Conservation (phyloP, 2,797 vertebrate genomes). For the Channallabes apus region DNA sequence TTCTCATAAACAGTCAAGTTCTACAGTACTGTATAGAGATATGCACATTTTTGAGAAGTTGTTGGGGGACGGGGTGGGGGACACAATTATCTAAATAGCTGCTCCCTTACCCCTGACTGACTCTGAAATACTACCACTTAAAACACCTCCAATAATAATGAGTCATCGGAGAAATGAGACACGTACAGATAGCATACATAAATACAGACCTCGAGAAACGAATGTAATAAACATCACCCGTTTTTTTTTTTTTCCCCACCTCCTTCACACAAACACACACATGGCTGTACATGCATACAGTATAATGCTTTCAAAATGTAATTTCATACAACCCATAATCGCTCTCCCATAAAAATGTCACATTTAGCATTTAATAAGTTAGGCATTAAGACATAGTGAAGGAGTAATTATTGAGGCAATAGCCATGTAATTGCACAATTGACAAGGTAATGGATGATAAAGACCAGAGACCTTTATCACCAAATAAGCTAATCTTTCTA, state of each 20-base stretch:
- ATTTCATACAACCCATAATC: background rate
- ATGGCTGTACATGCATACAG: background rate
- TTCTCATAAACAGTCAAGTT: conserved; percentile 40
- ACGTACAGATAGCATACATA: conserved; percentile 21
- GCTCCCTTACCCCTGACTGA: conserved; percentile 29
- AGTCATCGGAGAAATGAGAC: conserved; percentile 10
- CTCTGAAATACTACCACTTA: conserved; percentile 31
- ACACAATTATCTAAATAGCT: conserved; percentile 69
- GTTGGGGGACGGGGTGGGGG: background rate
- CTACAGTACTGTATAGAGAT: conserved; percentile 10
- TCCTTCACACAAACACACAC: background rate
- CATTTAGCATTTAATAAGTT: conserved; percentile 18
- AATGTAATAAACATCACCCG: background rate
- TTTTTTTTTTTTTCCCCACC: background rate
- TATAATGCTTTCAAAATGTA: background rate
- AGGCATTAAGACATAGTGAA: conserved; percentile 17
- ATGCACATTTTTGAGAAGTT: conserved; percentile 11
- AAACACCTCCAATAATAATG: conserved; percentile 24
- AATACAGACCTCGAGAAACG: background rate
- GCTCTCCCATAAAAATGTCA: conserved; percentile 26
- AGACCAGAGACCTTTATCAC: conserved; percentile 15
- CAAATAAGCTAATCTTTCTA: conserved; percentile 22
- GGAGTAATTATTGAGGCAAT: conserved; percentile 16
- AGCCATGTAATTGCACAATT: conserved; percentile 12
- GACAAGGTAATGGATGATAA: conserved; percentile 28